These are phyloP conservation scores for Anolis apletophallus DNA, from an alignment of 2,797 vertebrate genomes.

Conservation along the genomic window DNA sequence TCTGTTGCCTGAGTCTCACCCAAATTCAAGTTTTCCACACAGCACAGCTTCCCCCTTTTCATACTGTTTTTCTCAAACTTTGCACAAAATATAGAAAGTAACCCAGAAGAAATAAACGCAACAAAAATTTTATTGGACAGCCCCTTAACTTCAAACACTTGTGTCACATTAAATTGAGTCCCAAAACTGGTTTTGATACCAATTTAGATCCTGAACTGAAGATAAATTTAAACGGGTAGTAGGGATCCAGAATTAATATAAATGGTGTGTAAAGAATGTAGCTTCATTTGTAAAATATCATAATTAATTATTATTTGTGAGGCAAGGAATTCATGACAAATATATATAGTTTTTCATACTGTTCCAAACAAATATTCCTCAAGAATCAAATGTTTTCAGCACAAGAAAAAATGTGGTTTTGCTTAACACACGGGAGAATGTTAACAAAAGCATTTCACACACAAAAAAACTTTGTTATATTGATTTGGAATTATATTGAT, in stretches of 20 bases:
- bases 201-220: too few species aligned
- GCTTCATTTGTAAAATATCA: neutral
- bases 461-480: neutral
- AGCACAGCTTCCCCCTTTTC: neutral
- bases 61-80: neutral
- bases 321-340: neutral
- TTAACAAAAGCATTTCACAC: neutral
- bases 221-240: too few species aligned
- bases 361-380: neutral
- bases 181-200: slow-evolving; percentile 13
- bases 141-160: slow-evolving; percentile 36
- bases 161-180: slow-evolving; percentile 25
- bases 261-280: neutral
- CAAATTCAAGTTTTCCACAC: neutral
- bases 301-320: neutral
- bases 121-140: slow-evolving; percentile 18
- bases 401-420: neutral
- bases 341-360: neutral
- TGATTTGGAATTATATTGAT: neutral
- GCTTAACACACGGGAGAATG: neutral
- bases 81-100: neutral
- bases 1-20: neutral
- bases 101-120: slow-evolving; percentile 10
- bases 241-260: neutral
- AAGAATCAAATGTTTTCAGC: neutral